These are phyloP conservation scores for Plebejus melissa DNA, from an alignment of 2,888 invertebrate species.

Conservation along the genomic window DNA sequence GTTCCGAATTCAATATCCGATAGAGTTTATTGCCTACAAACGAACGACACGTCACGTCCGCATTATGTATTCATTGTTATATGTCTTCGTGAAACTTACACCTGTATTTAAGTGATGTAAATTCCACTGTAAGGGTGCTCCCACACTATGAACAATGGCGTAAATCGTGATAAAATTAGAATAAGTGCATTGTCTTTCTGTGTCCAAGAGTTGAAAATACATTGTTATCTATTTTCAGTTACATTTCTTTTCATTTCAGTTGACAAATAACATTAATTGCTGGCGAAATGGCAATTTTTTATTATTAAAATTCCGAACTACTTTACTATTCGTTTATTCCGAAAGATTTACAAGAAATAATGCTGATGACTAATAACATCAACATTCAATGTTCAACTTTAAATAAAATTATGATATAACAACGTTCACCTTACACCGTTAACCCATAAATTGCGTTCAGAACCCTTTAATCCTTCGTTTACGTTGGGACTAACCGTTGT, in stretches of 20 bases:
- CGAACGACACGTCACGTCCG: constrained; percentile 19
- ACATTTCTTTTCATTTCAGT: too few relatives aligned
- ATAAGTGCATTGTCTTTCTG: too few relatives aligned
- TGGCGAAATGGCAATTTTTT: too few relatives aligned
- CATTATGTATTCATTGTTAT: constrained; percentile 11
- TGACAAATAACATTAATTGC: too few relatives aligned
- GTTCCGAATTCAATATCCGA: constrained; percentile 34
- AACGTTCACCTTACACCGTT: not conserved
- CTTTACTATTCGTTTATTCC: too few relatives aligned
- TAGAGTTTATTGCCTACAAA: constrained; percentile 29
- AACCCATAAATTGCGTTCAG: not conserved
- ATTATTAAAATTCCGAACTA: too few relatives aligned
- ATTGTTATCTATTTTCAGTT: too few relatives aligned
- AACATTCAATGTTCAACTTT: not conserved
- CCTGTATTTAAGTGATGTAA: constrained; percentile 16
- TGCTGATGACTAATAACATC: not conserved
- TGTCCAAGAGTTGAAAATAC: too few relatives aligned
- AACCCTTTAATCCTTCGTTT: not conserved
- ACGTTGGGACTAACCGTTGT: not conserved
- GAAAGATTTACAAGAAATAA: too few relatives aligned
- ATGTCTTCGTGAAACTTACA: not conserved
- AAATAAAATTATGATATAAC: not conserved
- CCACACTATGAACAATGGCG: not conserved
- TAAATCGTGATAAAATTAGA: too few relatives aligned
- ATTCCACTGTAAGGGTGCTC: not conserved